phyloP scores from a whole-genome alignment of 37 sponge, comb jelly and placozoan genomes.

The Chondrilla cf. caribensis region DNA sequence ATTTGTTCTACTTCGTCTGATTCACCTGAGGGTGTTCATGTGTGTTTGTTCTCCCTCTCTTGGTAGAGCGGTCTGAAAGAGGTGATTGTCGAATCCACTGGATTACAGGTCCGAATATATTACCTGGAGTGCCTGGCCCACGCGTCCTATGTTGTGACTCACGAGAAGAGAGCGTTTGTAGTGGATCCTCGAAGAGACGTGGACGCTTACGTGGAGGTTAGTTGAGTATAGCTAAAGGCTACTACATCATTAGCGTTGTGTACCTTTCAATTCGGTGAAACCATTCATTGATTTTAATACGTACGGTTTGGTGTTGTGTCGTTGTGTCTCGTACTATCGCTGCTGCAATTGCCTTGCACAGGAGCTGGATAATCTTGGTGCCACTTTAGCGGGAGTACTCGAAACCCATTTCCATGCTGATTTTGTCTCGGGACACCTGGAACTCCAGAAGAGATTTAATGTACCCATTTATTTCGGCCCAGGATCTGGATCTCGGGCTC shows the following conservation, averaged over 20 bases:
- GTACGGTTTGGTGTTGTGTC: too few relatives aligned
- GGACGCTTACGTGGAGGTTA: conserved; percentile 67
- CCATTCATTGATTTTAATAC: too few relatives aligned
- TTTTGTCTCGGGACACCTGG: conserved; percentile 90
- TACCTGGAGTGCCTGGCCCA: conserved; percentile 93
- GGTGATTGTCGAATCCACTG: conserved; percentile 37
- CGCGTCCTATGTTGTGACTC: conserved; percentile 74
- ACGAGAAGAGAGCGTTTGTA: conserved; percentile 73
- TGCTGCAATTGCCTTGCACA: neutral
- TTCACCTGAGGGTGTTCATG: neutral
- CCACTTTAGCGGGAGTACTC: conserved; percentile 44
- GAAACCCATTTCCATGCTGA: conserved; percentile 94
- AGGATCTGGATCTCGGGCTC: conserved; percentile 43
- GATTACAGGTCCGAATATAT: conserved; percentile 68
- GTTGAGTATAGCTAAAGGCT: neutral
- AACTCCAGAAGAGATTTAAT: conserved; percentile 50
- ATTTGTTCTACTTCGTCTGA: neutral
- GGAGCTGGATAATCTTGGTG: conserved; percentile 8
- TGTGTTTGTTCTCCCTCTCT: neutral
- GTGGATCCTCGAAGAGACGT: conserved; percentile 91
- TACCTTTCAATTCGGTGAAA: too few relatives aligned
- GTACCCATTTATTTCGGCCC: conserved; percentile 83
- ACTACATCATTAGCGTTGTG: neutral
- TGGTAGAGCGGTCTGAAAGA: conserved; percentile 58
- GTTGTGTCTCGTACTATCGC: too few relatives aligned